Percentiles rank a stretch among this genome's conserved stretches.
These are phyloP conservation scores for Drosophila triauraria DNA, from an alignment of 1,140 invertebrate species.

Conservation along the genomic window DNA sequence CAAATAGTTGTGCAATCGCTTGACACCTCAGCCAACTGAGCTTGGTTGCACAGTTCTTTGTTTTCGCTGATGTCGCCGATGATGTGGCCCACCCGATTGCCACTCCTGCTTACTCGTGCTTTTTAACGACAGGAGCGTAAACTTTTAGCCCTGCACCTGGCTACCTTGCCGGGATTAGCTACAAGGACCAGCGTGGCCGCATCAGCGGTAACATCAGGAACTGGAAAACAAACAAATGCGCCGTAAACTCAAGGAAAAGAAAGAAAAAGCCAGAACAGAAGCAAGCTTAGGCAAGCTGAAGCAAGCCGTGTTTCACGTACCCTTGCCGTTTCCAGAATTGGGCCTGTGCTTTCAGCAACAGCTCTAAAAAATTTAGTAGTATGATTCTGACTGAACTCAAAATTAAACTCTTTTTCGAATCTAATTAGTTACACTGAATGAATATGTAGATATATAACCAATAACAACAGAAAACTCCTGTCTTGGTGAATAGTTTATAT, in stretches of 20 bases:
- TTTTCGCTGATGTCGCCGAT: slow-evolving; percentile 32
- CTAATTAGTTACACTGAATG: too few relatives aligned
- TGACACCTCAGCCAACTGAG: slow-evolving; percentile 56
- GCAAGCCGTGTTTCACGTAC: background rate
- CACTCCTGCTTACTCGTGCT: slow-evolving; percentile 32
- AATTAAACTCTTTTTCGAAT: too few relatives aligned
- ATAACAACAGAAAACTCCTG: too few relatives aligned
- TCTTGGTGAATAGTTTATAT: background rate
- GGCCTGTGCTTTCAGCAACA: too few relatives aligned
- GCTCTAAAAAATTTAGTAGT: too few relatives aligned
- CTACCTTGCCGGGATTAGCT: slow-evolving; percentile 14
- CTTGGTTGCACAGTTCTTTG: slow-evolving; percentile 42
- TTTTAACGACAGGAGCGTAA: slow-evolving; percentile 58
- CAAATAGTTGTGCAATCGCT: slow-evolving; percentile 63
- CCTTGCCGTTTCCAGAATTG: background rate
- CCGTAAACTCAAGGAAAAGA: slow-evolving; percentile 49
- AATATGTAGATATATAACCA: too few relatives aligned
- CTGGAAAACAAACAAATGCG: slow-evolving; percentile 67
- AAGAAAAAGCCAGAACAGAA: slow-evolving; percentile 1
- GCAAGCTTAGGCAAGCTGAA: background rate
- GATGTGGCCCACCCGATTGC: background rate
- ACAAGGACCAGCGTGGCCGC: slow-evolving; percentile 26
- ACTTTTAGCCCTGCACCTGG: slow-evolving; percentile 50
- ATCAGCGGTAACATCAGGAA: slow-evolving; percentile 53
- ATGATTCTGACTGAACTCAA: too few relatives aligned